A percentile compares a stretch with the other conserved stretches of the same genome.
phyloP scores from a whole-genome alignment of 2,113 vertebrate species.

The Mormyrus iriodes region DNA sequence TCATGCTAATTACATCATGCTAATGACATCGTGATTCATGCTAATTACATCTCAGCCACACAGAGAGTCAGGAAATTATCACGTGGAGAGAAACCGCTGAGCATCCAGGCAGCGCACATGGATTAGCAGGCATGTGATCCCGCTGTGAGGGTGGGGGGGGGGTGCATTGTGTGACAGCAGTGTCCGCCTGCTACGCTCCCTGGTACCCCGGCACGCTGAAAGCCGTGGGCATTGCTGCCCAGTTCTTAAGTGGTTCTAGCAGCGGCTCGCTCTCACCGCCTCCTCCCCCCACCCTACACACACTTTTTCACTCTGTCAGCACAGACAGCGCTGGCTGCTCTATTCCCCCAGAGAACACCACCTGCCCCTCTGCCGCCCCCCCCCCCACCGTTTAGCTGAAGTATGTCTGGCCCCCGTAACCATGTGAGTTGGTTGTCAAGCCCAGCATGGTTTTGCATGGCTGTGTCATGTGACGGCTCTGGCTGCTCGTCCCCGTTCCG shows the following conservation, averaged over 20 bases:
- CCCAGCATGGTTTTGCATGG: not conserved
- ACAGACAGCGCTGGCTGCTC: not conserved
- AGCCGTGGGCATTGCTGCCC: not conserved
- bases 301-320: not conserved
- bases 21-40: not conserved
- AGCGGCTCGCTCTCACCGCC: not conserved
- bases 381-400: not conserved
- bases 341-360: not conserved
- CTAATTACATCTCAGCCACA: not conserved
- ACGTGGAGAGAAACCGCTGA: not conserved
- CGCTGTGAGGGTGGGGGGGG: not conserved
- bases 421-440: not conserved
- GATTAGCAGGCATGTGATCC: not conserved
- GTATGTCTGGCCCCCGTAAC: not conserved
- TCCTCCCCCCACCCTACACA: too few species aligned
- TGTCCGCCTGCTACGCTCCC: too few species aligned
- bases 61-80: not conserved
- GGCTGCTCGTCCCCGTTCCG: not conserved
- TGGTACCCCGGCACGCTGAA: not conserved
- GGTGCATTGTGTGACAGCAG: not conserved
- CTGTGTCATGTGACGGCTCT: not conserved
- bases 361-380: not conserved
- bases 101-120: not conserved
- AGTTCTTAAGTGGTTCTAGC: not conserved
- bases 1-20: not conserved